Evolutionary conservation across 92 coral and sea anemone genomes (phyloP), one percentile per base, ranked within the genome.

Genomic region (Umimayanthus kanabou): DNA sequence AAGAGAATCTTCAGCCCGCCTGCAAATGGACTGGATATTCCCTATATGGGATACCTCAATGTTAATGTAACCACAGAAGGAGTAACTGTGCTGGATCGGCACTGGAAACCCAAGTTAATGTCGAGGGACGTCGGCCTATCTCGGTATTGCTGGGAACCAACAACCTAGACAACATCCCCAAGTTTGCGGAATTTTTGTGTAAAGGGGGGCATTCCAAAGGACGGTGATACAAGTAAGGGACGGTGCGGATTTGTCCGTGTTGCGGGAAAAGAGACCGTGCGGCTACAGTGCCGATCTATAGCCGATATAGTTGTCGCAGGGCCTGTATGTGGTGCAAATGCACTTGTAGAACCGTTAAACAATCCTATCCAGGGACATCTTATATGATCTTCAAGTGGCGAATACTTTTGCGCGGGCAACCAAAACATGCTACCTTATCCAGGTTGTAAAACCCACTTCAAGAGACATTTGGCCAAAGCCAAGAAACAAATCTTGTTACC

Each of bases 291-390:
- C 7, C 1, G 80, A 9, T 79, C 92, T 14, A 91, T 66, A 7
- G 39, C 28, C 6, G 65, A 75, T 76, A 79, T 89, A 10, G 49
- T 71, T 3, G 93, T 88, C 14, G 88, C 93, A 0, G 94, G 94
- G 9, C 55, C 86, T n/a, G 80, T 88, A 28, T 81, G 90, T 85
- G 94, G 91, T 0, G 0, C 88, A 1, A 79, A 53, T 37, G 92
- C 93, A 4, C 26, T 93, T 13, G 94, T 92, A 20, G 93, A 92
- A 85, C 91, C 94, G 2, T 79, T 92, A 30, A 81, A 71, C 3
- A 75, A 49, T 2, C 92, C 92, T 39, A 37, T 90, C 9, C 89
- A 39, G 6, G 94, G 94, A 28, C 53, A 88, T 23, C 57, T 33
- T 33, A 33, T 33, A 33, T 33, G 37, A 33, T 33, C 37, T 76